Evolutionary conservation across 1,140 invertebrate species (phyloP).

Genomic region (Aporrectodea caliginosa): DNA sequence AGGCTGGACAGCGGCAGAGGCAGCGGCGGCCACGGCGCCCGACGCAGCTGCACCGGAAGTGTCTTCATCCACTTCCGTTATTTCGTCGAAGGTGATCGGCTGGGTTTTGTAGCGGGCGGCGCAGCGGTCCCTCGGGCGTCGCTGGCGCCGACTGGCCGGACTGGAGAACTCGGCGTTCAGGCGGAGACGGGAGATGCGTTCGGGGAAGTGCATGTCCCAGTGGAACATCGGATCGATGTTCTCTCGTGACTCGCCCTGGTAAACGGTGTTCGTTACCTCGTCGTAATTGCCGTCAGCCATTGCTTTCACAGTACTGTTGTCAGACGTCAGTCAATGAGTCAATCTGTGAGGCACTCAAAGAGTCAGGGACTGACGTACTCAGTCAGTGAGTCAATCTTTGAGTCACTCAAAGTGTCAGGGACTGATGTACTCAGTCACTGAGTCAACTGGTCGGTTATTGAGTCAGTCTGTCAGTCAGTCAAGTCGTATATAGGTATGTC

Average conservation of each 20-base stretch:
- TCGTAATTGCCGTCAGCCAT: conserved; percentile 31
- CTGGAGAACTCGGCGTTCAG: conserved; percentile 41
- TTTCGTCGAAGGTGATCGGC: conserved; percentile 72
- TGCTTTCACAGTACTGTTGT: no score
- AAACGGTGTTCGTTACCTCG: conserved; percentile 25
- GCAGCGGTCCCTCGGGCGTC: conserved; percentile 39
- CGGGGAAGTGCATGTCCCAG: conserved; percentile 67
- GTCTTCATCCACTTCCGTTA: conserved; percentile 61
- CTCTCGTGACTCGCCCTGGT: conserved; percentile 36
- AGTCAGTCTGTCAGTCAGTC: no score
- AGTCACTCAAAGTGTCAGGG: no score
- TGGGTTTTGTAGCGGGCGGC: conserved; percentile 64
- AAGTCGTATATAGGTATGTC: no score
- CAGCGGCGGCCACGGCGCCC: no score
- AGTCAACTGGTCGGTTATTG: no score
- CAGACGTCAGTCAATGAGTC: no score
- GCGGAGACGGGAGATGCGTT: conserved; percentile 64
- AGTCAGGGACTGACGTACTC: no score
- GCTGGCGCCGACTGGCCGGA: conserved; percentile 31
- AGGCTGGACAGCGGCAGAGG: neutral
- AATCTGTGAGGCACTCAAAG: no score
- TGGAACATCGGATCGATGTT: conserved; percentile 39
- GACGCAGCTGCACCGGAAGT: neutral
- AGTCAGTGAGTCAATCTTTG: no score
- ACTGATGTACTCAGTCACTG: no score